phyloP scores from a whole-genome alignment of 2,888 invertebrate genomes.

The Limenitis arthemis region DNA sequence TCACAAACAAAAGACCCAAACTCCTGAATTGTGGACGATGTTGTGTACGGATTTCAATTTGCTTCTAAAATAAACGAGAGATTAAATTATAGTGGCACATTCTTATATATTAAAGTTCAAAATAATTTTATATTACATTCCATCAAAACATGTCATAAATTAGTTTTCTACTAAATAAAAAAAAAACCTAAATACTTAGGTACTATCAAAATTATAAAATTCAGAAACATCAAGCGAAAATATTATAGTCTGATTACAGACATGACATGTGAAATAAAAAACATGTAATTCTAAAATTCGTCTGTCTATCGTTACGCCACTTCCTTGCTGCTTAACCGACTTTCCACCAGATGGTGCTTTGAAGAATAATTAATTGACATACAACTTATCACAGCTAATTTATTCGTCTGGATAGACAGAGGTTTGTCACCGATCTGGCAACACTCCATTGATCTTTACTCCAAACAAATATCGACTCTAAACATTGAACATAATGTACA shows the following conservation, averaged over 20 bases:
- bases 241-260: not conserved
- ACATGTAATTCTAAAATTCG: conserved; percentile 34
- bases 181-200: no score
- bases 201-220: not conserved
- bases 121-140: no score
- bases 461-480: conserved; percentile 30
- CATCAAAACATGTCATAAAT: no score
- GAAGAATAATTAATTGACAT: conserved; percentile 72
- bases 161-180: no score
- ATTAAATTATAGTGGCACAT: no score
- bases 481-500: conserved; percentile 22
- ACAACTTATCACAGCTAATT: conserved; percentile 70
- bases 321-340: conserved; percentile 45
- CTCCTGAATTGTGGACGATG: no score
- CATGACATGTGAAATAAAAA: conserved; percentile 1
- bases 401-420: conserved; percentile 64
- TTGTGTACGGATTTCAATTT: no score
- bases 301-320: conserved; percentile 41
- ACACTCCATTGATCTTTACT: conserved; percentile 40
- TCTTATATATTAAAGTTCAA: no score
- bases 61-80: no score
- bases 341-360: conserved; percentile 66
- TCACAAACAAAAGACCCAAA: no score
- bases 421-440: conserved; percentile 66
- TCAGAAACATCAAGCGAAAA: not conserved